Base-by-base conservation (phyloP, 2,113 vertebrate genomes). In the Pedionomus torquatus region DNA sequence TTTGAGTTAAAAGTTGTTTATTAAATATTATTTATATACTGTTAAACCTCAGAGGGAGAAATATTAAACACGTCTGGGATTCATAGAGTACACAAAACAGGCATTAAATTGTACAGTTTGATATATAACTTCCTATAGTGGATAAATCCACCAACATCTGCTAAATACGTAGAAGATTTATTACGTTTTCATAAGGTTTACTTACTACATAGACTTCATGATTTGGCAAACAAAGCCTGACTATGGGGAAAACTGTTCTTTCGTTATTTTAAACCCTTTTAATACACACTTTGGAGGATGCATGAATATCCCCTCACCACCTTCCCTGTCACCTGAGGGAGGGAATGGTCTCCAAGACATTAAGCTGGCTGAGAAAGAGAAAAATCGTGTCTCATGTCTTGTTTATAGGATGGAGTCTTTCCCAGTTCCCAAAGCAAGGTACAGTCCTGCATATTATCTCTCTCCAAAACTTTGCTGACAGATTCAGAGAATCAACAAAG, bases 1-100 rank as follows among this genome's bases (percentile, higher is more conserved):
- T 84, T 92, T 80, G 93, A 77, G 76, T 72, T 64, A 87, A 72
- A 79, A 48, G 72, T 46, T 75, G 66, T 96, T 88, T 91, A 87
- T 61, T 80, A 76, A 77, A 65, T 52, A 5, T 86, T 89, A 96
- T 95, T 97, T 87, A 94, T 90, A 82, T 2, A 4, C 89, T 82
- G 89, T 60, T 93, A 90, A 96, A 61, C 61, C 89, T 97, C 93
- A 77, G 28, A 75, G 69, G 66, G 92, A 95, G 52, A 93, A 97
- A 72, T 80, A 95, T 77, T 85, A 95, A 83, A 87, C 39, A 13
- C 86, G 65, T 80, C 95, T 89, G 52, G 60, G 94, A 65, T 90
- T 96, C 54, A 74, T 11, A 2, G 31, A 52, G 52, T 79, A 74
- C 33, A 78, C 4, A 74, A 92, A 95, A 87, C 95, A 94, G 94